These are phyloP conservation scores for Anabacerthia variegaticeps DNA, from an alignment of 2,797 vertebrate species.

Conservation along the genomic window DNA sequence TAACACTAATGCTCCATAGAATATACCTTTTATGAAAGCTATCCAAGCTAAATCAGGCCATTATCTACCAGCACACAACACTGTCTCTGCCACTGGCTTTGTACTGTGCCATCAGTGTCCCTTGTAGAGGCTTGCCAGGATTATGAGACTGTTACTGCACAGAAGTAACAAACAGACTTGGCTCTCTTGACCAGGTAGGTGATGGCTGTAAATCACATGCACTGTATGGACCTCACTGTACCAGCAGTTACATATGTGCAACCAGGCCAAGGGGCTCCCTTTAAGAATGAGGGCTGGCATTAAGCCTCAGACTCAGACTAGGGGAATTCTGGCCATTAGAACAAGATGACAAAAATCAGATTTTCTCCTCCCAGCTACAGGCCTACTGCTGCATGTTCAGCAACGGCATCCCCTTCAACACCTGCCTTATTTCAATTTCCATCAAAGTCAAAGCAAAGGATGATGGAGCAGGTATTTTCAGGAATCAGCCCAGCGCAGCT, in stretches of 20 bases:
- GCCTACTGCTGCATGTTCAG: neutral
- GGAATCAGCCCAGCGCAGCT: neutral
- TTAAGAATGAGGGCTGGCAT: neutral
- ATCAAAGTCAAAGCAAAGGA: neutral
- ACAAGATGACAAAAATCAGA: neutral
- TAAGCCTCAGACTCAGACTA: neutral
- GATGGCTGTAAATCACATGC: fast-evolving
- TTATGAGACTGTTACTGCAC: neutral
- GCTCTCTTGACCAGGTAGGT: neutral
- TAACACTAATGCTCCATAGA: neutral
- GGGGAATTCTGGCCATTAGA: neutral
- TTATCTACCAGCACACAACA: neutral
- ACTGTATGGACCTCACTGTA: neutral
- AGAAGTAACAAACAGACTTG: neutral
- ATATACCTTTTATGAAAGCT: neutral
- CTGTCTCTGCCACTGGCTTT: neutral
- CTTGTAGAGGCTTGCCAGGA: neutral
- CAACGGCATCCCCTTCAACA: neutral
- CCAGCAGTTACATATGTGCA: neutral
- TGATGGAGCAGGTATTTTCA: neutral
- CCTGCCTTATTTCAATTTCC: neutral
- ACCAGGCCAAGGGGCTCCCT: neutral
- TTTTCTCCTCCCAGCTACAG: neutral
- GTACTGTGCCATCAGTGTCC: neutral
- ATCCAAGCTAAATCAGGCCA: neutral